These are phyloP conservation scores for Drosophila pectinifera DNA, from an alignment of 1,140 invertebrate genomes.

Conservation along the genomic window DNA sequence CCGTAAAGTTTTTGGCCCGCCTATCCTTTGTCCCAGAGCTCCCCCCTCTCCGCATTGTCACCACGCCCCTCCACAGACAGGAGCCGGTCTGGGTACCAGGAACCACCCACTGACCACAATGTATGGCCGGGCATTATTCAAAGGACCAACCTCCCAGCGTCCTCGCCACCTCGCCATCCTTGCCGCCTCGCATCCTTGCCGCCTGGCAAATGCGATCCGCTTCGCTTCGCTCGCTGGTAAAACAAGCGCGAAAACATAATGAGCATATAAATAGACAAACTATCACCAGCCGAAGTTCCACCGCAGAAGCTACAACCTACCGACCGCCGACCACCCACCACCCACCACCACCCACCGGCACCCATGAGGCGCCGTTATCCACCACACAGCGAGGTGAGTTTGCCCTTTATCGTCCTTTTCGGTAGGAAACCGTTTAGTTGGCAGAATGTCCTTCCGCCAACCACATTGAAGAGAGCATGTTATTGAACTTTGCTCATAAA, in stretches of 20 bases:
- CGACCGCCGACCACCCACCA: conserved; percentile 1
- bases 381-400: conserved; percentile 35
- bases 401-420: background rate
- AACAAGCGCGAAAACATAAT: conserved; percentile 79
- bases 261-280: conserved; percentile 78
- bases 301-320: conserved; percentile 6
- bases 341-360: background rate
- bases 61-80: too few relatives aligned
- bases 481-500: background rate
- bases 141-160: conserved; percentile 21
- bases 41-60: conserved; percentile 6
- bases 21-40: conserved; percentile 25
- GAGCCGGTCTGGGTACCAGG: too few relatives aligned
- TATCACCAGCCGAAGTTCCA: conserved; percentile 41
- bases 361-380: conserved; percentile 4
- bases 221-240: conserved; percentile 54
- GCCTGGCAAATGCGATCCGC: conserved; percentile 22
- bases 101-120: conserved; percentile 52
- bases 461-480: background rate
- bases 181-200: conserved; percentile 12
- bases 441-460: background rate
- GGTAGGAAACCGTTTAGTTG: conserved; percentile 13
- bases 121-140: conserved; percentile 71
- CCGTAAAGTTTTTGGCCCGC: conserved; percentile 32
- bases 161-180: conserved; percentile 1